Base-by-base conservation (phyloP, 2,113 vertebrate species). In the Gnathonemus echidnorhynchus region DNA sequence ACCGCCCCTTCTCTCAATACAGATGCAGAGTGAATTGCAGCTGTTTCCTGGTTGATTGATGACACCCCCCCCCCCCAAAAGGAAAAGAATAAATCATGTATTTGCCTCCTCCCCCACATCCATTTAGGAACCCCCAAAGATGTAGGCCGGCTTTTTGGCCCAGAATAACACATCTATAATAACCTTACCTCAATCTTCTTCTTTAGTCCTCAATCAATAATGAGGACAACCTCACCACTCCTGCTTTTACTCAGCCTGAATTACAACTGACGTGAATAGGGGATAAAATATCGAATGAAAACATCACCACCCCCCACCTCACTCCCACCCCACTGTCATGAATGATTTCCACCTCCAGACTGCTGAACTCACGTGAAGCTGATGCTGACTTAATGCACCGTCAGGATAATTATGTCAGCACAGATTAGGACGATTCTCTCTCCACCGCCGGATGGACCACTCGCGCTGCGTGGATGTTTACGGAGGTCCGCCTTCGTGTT, bases 21-120 rank as follows among this genome's bases (percentile, higher is more conserved):
- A 98, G 97, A 99, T 99, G 98, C 98, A 98, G 98, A 99, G 98
- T 98, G 97, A 98, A 98, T 99, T 98, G 98, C 97, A 96, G 98
- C 97, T 96, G 96, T 31, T 97, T 96, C 97, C 24, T 96, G 96
- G 94, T 93, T 98, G 98, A 99, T 98, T 97, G 97, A 99, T 97
- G 97, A 97, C 97, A 97, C 98, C 97, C 98, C 96, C 97, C 97
- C 97, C 97, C 97, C 98, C 97, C 98, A 96, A 94, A 96, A 95
- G 95, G 95, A 95, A 93, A 91, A 92, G 39, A 49, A 89, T 86
- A 91, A 94, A 95, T 96, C 95, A 96, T 95, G 96, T 2, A 96
- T 96, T 94, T 95, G 95, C 95, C 95, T 94, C 93, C 96, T 95
- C 93, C n/a, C 62, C n/a, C 1, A 11, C n/a, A 13, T 95, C 93